Percentiles rank a stretch among this genome's conserved stretches.
Evolutionary conservation across 1,140 invertebrate genomes (phyloP).

Genomic region (Hermetia illucens): DNA sequence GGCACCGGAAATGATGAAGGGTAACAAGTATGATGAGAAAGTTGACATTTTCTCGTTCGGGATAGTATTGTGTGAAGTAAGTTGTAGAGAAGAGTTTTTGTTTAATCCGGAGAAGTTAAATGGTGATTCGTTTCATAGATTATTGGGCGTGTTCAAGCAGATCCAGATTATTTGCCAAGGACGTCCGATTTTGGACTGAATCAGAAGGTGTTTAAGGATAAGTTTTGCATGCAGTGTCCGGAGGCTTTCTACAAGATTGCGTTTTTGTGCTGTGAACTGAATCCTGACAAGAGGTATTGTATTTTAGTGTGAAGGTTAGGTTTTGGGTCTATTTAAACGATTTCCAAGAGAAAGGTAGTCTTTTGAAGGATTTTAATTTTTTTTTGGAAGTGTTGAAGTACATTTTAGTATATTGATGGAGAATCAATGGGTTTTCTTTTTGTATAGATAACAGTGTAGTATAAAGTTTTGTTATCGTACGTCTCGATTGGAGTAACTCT

Average conservation of each 20-base stretch:
- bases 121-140: conserved; percentile 39
- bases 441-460: no score
- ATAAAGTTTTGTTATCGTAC: no score
- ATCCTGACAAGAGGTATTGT: conserved; percentile 62
- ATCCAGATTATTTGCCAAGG: conserved; percentile 81
- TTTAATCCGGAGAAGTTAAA: background rate
- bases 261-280: conserved; percentile 76
- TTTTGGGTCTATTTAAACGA: no score
- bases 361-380: no score
- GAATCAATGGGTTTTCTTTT: no score
- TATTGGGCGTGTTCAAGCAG: conserved; percentile 82
- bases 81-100: conserved; percentile 5
- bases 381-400: no score
- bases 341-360: no score
- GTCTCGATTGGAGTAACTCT: no score
- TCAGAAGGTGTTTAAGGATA: conserved; percentile 70
- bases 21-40: conserved; percentile 91
- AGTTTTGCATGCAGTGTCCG: conserved; percentile 77
- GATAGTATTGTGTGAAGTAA: conserved; percentile 87
- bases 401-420: no score
- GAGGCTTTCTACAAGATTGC: conserved; percentile 77
- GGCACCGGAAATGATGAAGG: conserved; percentile 97
- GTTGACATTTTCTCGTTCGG: conserved; percentile 96
- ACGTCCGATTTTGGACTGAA: conserved; percentile 85
- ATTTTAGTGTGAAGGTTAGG: background rate